Percentiles rank a stretch among this genome's conserved stretches.
phyloP scores from a whole-genome alignment of 2,113 vertebrate genomes.

The Sphaerodactylus townsendi region DNA sequence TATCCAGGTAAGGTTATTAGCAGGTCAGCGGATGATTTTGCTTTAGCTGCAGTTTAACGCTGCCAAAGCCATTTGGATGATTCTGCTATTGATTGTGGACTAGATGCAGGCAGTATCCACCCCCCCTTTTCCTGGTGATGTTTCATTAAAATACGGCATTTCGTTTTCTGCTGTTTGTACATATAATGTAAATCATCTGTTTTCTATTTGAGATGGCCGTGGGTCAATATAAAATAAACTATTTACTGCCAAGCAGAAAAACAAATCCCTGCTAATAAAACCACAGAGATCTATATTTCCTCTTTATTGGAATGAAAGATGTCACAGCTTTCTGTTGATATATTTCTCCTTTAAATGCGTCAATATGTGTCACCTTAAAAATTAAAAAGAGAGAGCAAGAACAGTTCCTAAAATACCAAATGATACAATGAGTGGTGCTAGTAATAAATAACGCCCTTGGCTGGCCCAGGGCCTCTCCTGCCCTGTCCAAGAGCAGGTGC shows the following conservation, averaged over 20 bases:
- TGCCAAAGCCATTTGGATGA: no score
- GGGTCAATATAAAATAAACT: no score
- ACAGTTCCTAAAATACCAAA: slow-evolving; percentile 54
- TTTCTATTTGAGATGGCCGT: no score
- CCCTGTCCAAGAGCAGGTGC: background rate
- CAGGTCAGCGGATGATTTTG: no score
- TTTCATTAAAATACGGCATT: no score
- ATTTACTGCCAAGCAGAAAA: background rate
- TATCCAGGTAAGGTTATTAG: no score
- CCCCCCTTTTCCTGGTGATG: no score
- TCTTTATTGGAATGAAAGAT: slow-evolving; percentile 66
- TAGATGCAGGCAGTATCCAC: no score
- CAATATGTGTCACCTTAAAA: slow-evolving; percentile 34
- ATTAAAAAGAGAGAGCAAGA: slow-evolving; percentile 10
- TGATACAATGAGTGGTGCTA: slow-evolving; percentile 40
- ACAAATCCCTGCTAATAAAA: slow-evolving; percentile 9
- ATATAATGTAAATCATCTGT: no score
- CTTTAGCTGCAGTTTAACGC: no score
- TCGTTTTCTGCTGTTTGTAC: no score
- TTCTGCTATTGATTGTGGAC: no score
- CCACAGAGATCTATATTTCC: slow-evolving; percentile 3
- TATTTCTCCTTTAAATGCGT: slow-evolving; percentile 63
- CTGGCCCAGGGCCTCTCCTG: background rate
- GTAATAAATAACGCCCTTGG: slow-evolving; percentile 63
- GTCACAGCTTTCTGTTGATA: slow-evolving; percentile 32